These are phyloP conservation scores for Scomberomorus guttatus DNA, from an alignment of 2,797 vertebrate species.

Conservation along the genomic window DNA sequence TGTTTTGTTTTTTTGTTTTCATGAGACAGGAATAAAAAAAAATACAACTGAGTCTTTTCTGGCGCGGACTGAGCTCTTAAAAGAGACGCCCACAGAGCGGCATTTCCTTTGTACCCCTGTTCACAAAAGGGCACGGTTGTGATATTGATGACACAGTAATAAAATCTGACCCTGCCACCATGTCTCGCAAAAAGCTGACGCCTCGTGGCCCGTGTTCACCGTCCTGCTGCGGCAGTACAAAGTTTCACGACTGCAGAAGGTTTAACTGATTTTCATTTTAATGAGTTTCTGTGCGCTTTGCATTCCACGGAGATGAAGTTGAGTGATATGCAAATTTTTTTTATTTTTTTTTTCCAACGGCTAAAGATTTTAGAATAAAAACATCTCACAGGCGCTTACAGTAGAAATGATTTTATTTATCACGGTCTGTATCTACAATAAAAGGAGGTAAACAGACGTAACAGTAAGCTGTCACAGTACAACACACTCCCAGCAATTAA, in stretches of 20 bases:
- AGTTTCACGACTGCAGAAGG: conserved; percentile 5
- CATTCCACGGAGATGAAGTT: conserved; percentile 23
- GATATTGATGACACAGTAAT: conserved; percentile 23
- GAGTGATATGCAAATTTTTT: conserved; percentile 50
- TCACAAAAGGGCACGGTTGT: conserved; percentile 10
- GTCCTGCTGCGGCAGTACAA: conserved; percentile 2
- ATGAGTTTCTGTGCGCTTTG: conserved; percentile 44
- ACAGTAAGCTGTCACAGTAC: conserved; percentile 10
- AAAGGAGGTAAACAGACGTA: conserved; percentile 38
- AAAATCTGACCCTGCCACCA: conserved; percentile 20
- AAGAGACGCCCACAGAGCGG: neutral
- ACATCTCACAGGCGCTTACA: neutral
- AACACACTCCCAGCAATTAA: conserved; percentile 45
- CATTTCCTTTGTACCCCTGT: conserved; percentile 4
- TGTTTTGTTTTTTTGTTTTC: conserved; percentile 4
- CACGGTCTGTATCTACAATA: conserved; percentile 8
- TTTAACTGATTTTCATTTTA: conserved; percentile 47
- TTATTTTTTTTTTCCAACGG: conserved; percentile 19
- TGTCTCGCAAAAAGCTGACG: neutral
- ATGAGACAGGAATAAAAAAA: too few species aligned
- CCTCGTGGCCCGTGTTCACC: neutral
- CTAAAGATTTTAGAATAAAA: conserved; percentile 42
- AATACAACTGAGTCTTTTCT: too few species aligned
- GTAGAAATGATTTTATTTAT: conserved; percentile 8
- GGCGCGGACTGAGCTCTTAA: neutral